Evolutionary conservation across 1,140 invertebrate species (phyloP).

Genomic region (Leguminivora glycinivorella): DNA sequence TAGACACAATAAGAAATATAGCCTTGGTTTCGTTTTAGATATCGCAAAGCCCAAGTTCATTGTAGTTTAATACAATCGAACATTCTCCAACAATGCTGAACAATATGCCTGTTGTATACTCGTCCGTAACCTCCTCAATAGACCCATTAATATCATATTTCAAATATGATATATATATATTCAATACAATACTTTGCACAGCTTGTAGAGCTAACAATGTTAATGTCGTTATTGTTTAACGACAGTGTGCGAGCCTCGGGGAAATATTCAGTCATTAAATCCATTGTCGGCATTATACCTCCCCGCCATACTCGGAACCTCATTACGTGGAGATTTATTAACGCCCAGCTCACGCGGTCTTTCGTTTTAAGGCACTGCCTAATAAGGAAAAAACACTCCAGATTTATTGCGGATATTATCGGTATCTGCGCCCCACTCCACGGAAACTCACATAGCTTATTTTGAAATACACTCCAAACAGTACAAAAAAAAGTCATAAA

Average conservation of each 20-base stretch:
- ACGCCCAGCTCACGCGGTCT: conserved; percentile 31
- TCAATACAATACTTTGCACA: background rate
- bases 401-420: conserved; percentile 48
- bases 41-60: background rate
- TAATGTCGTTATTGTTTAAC: conserved; percentile 33
- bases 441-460: conserved; percentile 30
- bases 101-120: background rate
- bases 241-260: conserved; percentile 30
- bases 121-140: background rate
- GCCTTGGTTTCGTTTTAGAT: background rate
- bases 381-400: conserved; percentile 45
- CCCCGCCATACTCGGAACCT: conserved; percentile 34
- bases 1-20: background rate
- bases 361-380: conserved; percentile 32
- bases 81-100: background rate
- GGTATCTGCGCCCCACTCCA: conserved; percentile 29
- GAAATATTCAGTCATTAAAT: conserved; percentile 40
- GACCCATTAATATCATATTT: background rate
- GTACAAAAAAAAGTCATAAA: conserved; percentile 36
- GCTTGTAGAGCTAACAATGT: background rate
- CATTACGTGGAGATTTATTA: conserved; percentile 48
- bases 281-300: conserved; percentile 38
- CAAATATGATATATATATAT: background rate
- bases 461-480: conserved; percentile 38
- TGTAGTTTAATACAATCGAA: conserved; percentile 1